Evolutionary conservation across 2,888 invertebrate species (phyloP).

Genomic region (Metopia argyrocephala): DNA sequence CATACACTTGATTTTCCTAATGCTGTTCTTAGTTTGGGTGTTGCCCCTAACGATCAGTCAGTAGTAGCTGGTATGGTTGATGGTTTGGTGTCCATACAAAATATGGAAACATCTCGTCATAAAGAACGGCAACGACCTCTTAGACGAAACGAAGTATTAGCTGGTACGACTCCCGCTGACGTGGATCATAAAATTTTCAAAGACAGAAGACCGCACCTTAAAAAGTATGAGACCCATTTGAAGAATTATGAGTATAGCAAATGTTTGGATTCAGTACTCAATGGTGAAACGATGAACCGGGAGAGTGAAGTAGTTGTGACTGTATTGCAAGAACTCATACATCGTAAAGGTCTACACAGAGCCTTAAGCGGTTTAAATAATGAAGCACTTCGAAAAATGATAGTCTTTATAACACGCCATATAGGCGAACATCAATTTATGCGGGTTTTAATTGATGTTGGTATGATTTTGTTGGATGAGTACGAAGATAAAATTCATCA

Average conservation of each 20-base stretch:
- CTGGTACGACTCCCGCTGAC: slow-evolving; percentile 71
- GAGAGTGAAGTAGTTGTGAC: slow-evolving; percentile 88
- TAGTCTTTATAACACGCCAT: slow-evolving; percentile 87
- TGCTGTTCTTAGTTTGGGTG: slow-evolving; percentile 91
- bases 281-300: slow-evolving; percentile 81
- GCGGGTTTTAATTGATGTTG: slow-evolving; percentile 85
- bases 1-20: slow-evolving; percentile 95
- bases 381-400: slow-evolving; percentile 82
- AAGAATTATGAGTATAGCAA: slow-evolving; percentile 89
- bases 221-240: slow-evolving; percentile 84
- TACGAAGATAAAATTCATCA: slow-evolving; percentile 84
- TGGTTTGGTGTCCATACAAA: slow-evolving; percentile 92
- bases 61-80: slow-evolving; percentile 95
- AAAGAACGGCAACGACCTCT: neutral
- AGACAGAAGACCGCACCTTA: slow-evolving; percentile 68
- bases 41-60: slow-evolving; percentile 87
- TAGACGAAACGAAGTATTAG: slow-evolving; percentile 72
- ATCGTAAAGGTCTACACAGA: slow-evolving; percentile 86
- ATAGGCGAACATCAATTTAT: slow-evolving; percentile 88
- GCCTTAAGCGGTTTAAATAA: slow-evolving; percentile 87
- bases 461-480: slow-evolving; percentile 86
- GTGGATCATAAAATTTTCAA: slow-evolving; percentile 81
- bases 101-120: slow-evolving; percentile 81
- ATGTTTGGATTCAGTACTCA: slow-evolving; percentile 87
- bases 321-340: slow-evolving; percentile 91